Base-by-base conservation (phyloP, 2,797 vertebrate genomes). In the Australoheros facetus region DNA sequence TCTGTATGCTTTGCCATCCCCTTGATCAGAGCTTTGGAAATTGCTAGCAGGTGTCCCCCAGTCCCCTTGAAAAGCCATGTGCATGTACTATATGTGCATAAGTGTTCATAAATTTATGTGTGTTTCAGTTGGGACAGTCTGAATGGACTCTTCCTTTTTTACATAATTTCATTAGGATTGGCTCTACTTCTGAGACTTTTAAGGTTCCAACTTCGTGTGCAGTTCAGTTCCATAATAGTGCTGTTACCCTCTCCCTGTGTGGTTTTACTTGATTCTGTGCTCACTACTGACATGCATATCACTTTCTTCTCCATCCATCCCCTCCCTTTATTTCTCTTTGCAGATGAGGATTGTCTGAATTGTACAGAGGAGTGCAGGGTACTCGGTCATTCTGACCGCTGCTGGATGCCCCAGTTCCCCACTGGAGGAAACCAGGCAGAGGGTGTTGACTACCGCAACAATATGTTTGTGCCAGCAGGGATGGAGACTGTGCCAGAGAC, bases 401-500 rank as follows among this genome's bases (percentile, higher is more conserved):
- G 98, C 94, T 99, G 98, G 98, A 99, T 99, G 98, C 98, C 98
- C 90, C 98, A 99, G 95, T 99, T 99, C 94, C 97, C 98, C 21
- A 91, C 96, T 81, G 94, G 93, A 48, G 94, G 96, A 94, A 97
- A 96, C 93, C 98, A 98, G 93, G 97, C 97, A 77, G 98, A 99
- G 95, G 98, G 98, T 55, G 96, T 97, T 51, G 98, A 99, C 96
- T 99, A 99, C 95, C 97, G 98, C 95, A 99, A 97, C 96, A 99
- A 99, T 94, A 96, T 99, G 95, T 99, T 99, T 89, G 98, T 99
- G 88, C 98, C 98, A 77, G 97, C 96, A 58, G 96, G 96, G 78
- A 98, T 98, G 93, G 98, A 99, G 95, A 94, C 97, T 58, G 91
- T 93, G 45, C 96, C 96, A 42, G 98, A 99, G 94, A 97, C 97